Conservation (phyloP, 2,113 vertebrate species). For the Eidolon helvum region DNA sequence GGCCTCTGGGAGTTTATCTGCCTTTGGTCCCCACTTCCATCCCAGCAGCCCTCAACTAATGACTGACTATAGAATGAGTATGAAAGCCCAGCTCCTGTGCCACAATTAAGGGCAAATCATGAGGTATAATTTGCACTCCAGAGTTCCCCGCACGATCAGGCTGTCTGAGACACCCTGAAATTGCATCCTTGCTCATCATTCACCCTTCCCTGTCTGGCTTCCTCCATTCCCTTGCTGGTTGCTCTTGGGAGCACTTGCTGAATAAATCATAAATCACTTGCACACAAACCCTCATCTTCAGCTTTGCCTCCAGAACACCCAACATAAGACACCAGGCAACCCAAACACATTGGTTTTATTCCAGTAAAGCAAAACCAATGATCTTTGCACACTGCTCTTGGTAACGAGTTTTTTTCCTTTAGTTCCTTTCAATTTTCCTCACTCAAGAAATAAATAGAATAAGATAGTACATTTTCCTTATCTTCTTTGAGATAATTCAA, state of each 20-base stretch:
- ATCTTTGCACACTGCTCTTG: neutral
- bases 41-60: neutral
- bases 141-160: neutral
- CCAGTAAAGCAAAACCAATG: neutral
- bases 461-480: slow-evolving; percentile 12
- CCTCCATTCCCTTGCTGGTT: neutral
- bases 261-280: slow-evolving; percentile 24
- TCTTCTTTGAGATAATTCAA: slow-evolving; percentile 58
- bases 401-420: neutral
- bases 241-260: neutral
- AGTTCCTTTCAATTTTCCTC: slow-evolving; percentile 43
- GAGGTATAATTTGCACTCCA: neutral
- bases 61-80: neutral
- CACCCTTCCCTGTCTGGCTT: neutral
- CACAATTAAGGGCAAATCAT: neutral
- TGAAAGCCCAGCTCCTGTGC: neutral
- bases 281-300: neutral
- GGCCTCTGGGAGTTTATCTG: neutral
- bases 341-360: neutral
- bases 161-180: neutral
- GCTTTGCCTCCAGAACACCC: neutral
- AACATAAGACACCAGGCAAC: neutral
- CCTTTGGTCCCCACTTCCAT: neutral
- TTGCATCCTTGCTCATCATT: neutral
- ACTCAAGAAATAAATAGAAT: slow-evolving; percentile 50